Base-by-base conservation (phyloP, 2,888 invertebrate species). In the Agriopis leucophaearia region DNA sequence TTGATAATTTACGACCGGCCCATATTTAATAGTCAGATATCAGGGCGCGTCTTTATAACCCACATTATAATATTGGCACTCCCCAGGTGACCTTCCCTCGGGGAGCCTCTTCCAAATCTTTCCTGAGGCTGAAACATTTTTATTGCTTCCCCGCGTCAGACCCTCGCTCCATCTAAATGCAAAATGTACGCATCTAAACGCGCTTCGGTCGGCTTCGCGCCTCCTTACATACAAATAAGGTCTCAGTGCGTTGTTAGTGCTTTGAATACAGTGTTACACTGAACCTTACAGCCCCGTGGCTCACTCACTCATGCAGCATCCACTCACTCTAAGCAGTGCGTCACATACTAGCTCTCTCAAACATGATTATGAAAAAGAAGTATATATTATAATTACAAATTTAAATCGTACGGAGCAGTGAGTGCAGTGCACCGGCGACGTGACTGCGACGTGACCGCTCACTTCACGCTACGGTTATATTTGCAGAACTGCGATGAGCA, bases 251-350 rank as follows among this genome's bases (percentile, higher is more conserved):
- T 72, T 76, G 69, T n/a, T 67, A 75, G 74, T 77, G 74, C 74
- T 78, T 77, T 73, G 71, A 74, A 80, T 78, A 78, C 76, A 75
- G 73, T 74, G 76, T 76, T 72, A 69, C 73, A 64, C 76, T 80
- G 76, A 79, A 77, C 73, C 76, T 80, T 71, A 66, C 74, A 75
- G 27, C 27, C 27, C 1, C 27, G 27, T 3, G 73, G 72, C 73
- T 71, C 68, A 72, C 73, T 71, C 68, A 72, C 71, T 76, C 78
- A 75, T 80, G 79, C 74, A 76, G 75, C 79, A 83, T 83, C 81
- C 79, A 78, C 75, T 71, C 73, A 64, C 70, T 1, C 18, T 4
- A 15, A 6, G 45, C 10, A 8, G 35, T 27, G 15, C 7, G n/a
- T 7, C 35, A 4, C 45, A 13, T n/a, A 1, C 45, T 36, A n/a